These are phyloP conservation scores for Diplogasteroides magnus DNA, from an alignment of 1,140 invertebrate genomes.

Conservation along the genomic window DNA sequence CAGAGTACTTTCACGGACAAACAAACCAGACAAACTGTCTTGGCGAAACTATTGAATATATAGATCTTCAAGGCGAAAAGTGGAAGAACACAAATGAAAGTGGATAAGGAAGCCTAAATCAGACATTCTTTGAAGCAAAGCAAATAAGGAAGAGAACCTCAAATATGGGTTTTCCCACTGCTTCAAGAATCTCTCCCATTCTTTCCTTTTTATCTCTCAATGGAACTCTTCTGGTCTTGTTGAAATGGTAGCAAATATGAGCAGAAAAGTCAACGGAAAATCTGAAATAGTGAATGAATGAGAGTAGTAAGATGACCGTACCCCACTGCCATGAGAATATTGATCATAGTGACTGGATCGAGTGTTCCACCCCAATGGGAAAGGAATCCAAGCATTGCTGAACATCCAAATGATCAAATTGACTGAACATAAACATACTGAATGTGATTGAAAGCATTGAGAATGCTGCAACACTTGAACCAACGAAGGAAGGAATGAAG, in stretches of 20 bases:
- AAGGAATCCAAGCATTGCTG: slow-evolving; percentile 23
- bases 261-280: slow-evolving; percentile 8
- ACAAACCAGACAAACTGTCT: slow-evolving; percentile 13
- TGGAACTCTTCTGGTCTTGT: slow-evolving; percentile 4
- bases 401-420: background rate
- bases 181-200: background rate
- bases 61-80: slow-evolving; percentile 19
- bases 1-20: background rate
- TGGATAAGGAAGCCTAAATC: slow-evolving; percentile 20
- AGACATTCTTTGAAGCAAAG: background rate
- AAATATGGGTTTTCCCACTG: background rate
- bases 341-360: slow-evolving; percentile 27
- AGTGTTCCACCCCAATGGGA: slow-evolving; percentile 19
- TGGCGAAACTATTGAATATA: slow-evolving; percentile 21
- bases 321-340: slow-evolving; percentile 25
- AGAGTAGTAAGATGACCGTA: background rate
- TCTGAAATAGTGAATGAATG: background rate
- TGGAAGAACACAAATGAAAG: slow-evolving; percentile 21
- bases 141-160: background rate
- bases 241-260: slow-evolving; percentile 26
- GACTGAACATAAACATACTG: slow-evolving; percentile 12
- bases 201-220: slow-evolving; percentile 5
- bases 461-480: slow-evolving; percentile 14
- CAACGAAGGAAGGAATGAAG: slow-evolving; percentile 23
- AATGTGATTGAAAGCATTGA: slow-evolving; percentile 26